phyloP scores from a whole-genome alignment of 2,888 invertebrate genomes.

The Cremastobaeus sp. region DNA sequence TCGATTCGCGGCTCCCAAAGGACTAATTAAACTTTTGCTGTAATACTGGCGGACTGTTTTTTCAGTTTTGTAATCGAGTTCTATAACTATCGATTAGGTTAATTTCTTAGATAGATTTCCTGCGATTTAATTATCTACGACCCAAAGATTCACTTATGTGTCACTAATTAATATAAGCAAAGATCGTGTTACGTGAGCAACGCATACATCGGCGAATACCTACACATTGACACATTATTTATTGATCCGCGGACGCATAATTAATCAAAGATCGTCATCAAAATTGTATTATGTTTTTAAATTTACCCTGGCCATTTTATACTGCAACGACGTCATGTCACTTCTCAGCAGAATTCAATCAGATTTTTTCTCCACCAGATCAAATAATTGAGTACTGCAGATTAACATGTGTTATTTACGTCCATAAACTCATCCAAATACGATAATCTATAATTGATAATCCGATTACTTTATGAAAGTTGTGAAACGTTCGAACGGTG shows the following conservation, averaged over 20 bases:
- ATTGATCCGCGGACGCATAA: neutral
- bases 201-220: constrained; percentile 2
- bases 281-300: too few species aligned
- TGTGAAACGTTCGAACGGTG: constrained; percentile 3
- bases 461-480: constrained; percentile 6
- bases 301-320: too few species aligned
- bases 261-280: too few species aligned
- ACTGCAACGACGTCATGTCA: too few species aligned
- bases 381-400: too few species aligned
- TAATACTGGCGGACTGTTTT: too few species aligned
- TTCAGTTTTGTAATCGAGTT: too few species aligned
- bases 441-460: constrained; percentile 14
- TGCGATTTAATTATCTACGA: constrained; percentile 12
- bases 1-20: too few species aligned
- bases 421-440: constrained; percentile 8
- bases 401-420: constrained; percentile 4
- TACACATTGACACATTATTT: constrained; percentile 22
- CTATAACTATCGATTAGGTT: neutral
- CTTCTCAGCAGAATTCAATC: too few species aligned
- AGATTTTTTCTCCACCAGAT: too few species aligned
- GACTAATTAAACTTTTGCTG: too few species aligned
- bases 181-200: constrained; percentile 13
- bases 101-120: constrained; percentile 1
- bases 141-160: constrained; percentile 1
- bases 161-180: constrained; percentile 19